These are phyloP conservation scores for Cisticola juncidis DNA, from an alignment of 2,113 vertebrate species.

Conservation along the genomic window DNA sequence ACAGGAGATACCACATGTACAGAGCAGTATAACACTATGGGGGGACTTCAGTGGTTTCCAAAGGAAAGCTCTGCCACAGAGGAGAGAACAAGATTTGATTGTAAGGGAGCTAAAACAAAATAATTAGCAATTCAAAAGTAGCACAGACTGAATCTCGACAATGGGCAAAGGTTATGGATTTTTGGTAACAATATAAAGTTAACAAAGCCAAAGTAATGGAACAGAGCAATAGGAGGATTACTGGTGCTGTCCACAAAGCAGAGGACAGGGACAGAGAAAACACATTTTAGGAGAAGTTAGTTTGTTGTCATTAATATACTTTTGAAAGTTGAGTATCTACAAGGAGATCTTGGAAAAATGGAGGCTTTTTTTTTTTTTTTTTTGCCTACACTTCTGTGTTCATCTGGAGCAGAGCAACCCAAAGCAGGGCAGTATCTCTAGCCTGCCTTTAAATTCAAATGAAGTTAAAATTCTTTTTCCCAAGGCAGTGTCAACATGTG, in stretches of 20 bases:
- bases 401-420: neutral
- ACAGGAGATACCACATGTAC: too few relatives aligned
- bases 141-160: rapidly evolving
- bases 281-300: neutral
- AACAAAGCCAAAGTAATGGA: neutral
- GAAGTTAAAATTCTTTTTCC: neutral
- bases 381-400: neutral
- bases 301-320: neutral
- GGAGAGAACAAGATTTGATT: neutral
- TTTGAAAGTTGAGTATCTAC: neutral
- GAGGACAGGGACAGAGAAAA: neutral
- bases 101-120: neutral
- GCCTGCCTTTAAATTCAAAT: neutral
- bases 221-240: neutral
- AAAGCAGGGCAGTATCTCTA: neutral
- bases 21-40: neutral
- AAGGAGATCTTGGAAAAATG: neutral
- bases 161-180: rapidly evolving
- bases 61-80: neutral
- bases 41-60: neutral
- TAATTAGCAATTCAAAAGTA: neutral
- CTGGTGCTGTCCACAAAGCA: neutral
- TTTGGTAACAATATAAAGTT: neutral
- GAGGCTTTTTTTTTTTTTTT: neutral
- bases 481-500: neutral